Base-by-base conservation (phyloP, 1,140 invertebrate genomes). In the Nebria ingens region DNA sequence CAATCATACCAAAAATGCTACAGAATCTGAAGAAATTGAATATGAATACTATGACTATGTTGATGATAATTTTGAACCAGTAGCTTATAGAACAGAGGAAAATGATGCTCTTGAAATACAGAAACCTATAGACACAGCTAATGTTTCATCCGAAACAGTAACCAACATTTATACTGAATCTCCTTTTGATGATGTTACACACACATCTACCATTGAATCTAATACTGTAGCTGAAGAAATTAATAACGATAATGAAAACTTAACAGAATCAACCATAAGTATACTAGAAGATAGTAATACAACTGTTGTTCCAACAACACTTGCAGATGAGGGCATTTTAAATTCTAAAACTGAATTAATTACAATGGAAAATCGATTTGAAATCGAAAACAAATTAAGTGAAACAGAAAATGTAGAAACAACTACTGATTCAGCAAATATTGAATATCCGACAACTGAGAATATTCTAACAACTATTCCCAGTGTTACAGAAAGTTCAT, bases 41-140 rank as follows among this genome's bases (percentile, higher is more conserved):
- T 55, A 55, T 51, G 52, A 58, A 38, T 15, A 19, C 49, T 22
- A 55, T 38, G 38, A 42, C 3, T 34, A 40, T 38, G 50, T 51
- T 2, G 55, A 56, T 21, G 50, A 56, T 42, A 56, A 56, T 52
- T 52, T 52, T 17, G 55, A 56, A 34, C 19, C 21, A 34, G 2
- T 11, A 13, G 2, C 15, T 17, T 22, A 25, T 53, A 23, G 29
- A 53, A 19, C 12, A 15, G 22, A 4, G 12, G 52, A 53, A n/a
- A 53, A 25, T 23, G 40, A 11, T 4, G 4, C 40, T n/a, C n/a
- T n/a, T 45, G 40, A 45, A 45, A 34, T 34, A n/a, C n/a, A n/a
- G n/a, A n/a, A n/a, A n/a, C n/a, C n/a, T n/a, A n/a, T n/a, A n/a
- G n/a, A n/a, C n/a, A n/a, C n/a, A n/a, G n/a, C n/a, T n/a, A n/a